These are phyloP conservation scores for Pseudachorutes palmiensis DNA, from an alignment of 1,140 invertebrate species.

Conservation along the genomic window DNA sequence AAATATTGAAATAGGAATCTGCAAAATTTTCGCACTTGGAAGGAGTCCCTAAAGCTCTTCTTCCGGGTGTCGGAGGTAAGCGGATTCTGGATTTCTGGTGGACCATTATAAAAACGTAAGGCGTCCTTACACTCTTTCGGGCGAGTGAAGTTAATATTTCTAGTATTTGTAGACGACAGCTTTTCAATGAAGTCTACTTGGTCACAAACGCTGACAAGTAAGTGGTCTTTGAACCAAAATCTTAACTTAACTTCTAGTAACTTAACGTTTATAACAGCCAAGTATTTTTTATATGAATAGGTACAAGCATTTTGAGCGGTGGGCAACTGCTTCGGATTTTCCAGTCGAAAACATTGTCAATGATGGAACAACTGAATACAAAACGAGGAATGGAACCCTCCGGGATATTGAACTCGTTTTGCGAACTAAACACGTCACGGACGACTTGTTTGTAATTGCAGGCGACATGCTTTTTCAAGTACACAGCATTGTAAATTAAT, in stretches of 20 bases:
- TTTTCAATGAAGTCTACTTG: slow-evolving; percentile 40
- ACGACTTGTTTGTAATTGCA: slow-evolving; percentile 40
- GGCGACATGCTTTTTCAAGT: slow-evolving; percentile 42
- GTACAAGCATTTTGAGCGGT: slow-evolving; percentile 42
- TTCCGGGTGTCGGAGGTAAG: slow-evolving; percentile 19
- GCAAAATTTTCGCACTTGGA: slow-evolving; percentile 9
- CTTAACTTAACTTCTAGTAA: slow-evolving; percentile 11
- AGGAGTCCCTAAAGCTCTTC: slow-evolving; percentile 18
- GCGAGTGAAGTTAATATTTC: background rate
- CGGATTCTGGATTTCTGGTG: slow-evolving; percentile 24
- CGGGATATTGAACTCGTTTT: slow-evolving; percentile 39
- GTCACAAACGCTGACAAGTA: slow-evolving; percentile 42
- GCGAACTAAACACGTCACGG: slow-evolving; percentile 35
- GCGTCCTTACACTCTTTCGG: background rate
- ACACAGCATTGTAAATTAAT: slow-evolving; percentile 5
- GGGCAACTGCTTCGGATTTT: slow-evolving; percentile 41
- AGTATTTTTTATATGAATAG: slow-evolving; percentile 14
- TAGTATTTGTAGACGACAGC: slow-evolving; percentile 35
- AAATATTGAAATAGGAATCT: too few species aligned
- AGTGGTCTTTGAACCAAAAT: slow-evolving; percentile 2
- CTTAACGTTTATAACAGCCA: background rate
- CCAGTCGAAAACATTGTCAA: slow-evolving; percentile 40
- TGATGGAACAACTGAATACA: slow-evolving; percentile 39
- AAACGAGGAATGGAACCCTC: slow-evolving; percentile 38
- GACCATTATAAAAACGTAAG: slow-evolving; percentile 20